Evolutionary conservation across 2,797 vertebrate species (phyloP).

Genomic region (Rhinichthys osculus): DNA sequence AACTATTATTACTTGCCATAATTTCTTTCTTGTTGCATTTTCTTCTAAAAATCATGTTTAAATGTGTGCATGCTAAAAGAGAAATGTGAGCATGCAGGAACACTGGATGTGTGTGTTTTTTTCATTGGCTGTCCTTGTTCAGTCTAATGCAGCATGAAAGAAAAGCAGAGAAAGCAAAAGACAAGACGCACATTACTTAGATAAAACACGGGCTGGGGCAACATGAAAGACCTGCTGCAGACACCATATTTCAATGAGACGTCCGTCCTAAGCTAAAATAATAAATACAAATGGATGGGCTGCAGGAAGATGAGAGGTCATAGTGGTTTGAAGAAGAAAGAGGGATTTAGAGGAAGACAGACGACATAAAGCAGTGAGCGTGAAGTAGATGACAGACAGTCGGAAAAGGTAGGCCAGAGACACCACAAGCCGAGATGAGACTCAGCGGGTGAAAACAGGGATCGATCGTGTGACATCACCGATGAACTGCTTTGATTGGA

Average conservation of each 20-base stretch:
- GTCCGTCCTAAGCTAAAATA: conserved; percentile 37
- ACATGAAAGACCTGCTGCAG: conserved; percentile 47
- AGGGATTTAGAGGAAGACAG: conserved; percentile 23
- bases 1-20: background rate
- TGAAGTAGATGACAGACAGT: conserved; percentile 25
- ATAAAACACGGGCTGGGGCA: conserved; percentile 49
- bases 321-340: conserved; percentile 32
- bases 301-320: conserved; percentile 41
- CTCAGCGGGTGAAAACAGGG: conserved; percentile 19
- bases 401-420: background rate
- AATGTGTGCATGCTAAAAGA: conserved; percentile 36
- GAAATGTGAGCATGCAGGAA: conserved; percentile 22
- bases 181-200: conserved; percentile 49
- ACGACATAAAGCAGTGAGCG: conserved; percentile 8
- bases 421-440: background rate
- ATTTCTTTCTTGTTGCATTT: background rate
- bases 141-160: conserved; percentile 64
- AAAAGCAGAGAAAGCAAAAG: conserved; percentile 52
- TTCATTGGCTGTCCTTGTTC: conserved; percentile 36
- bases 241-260: conserved; percentile 53
- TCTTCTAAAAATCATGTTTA: conserved; percentile 11
- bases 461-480: conserved; percentile 37
- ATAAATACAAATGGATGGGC: conserved; percentile 42
- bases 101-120: conserved; percentile 20
- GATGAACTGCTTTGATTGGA: conserved; percentile 35